Evolutionary conservation across 2,888 invertebrate species (phyloP).

Genomic region (Nymphalis c-album): DNA sequence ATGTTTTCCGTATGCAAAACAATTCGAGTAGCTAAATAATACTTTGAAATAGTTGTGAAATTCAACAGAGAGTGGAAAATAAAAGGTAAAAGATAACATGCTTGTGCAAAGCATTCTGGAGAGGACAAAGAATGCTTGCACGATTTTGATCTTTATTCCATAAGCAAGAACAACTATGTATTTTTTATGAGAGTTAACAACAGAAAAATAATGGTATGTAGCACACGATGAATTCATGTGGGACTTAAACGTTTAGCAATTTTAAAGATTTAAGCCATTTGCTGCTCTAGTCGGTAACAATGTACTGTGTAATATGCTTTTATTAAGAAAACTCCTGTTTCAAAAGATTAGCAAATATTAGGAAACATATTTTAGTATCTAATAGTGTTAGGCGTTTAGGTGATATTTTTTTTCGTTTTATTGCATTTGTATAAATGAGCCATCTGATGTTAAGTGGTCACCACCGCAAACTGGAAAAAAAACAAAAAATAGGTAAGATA

Average conservation of each 20-base stretch:
- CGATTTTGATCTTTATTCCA: not conserved
- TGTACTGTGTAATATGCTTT: not conserved
- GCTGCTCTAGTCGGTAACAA: constrained; percentile 1
- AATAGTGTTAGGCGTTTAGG: not conserved
- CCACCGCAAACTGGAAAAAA: too few species aligned
- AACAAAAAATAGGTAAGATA: too few species aligned
- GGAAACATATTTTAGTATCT: not conserved
- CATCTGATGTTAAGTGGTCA: too few species aligned
- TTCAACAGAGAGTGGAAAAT: constrained; percentile 9
- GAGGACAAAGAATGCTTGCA: not conserved
- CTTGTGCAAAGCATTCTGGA: constrained; percentile 1
- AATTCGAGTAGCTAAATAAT: constrained; percentile 16
- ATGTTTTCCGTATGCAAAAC: constrained; percentile 19
- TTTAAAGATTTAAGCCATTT: constrained; percentile 14
- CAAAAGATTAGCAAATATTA: not conserved
- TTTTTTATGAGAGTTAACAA: constrained; percentile 7
- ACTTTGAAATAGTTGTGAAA: constrained; percentile 7
- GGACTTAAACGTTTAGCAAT: constrained; percentile 10
- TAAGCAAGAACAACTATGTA: not conserved
- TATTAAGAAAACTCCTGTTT: not conserved
- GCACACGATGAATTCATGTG: not conserved
- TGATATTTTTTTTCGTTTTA: too few species aligned
- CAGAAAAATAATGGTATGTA: constrained; percentile 7
- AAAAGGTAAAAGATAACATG: constrained; percentile 8
- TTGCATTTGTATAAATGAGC: too few species aligned